Percentiles rank a stretch among this genome's conserved stretches.
Conservation (phyloP, 2,797 vertebrate species). For the Oreochromis mossambicus region DNA sequence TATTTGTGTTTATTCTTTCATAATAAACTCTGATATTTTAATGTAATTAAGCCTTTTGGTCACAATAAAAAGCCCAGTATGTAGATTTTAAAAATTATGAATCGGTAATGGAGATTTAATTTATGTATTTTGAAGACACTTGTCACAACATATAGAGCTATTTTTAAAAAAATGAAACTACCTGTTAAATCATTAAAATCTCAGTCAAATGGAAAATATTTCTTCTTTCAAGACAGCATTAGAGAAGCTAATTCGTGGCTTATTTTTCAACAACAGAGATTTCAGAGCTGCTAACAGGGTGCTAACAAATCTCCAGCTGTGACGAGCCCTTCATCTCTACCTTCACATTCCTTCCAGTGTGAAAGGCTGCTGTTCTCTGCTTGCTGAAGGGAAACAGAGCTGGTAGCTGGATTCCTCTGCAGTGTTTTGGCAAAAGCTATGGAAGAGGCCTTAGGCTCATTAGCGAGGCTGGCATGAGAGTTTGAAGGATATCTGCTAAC, state of each 20-base stretch:
- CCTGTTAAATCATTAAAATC: constrained; percentile 51
- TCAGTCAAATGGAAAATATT: constrained; percentile 24
- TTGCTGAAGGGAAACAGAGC: constrained; percentile 54
- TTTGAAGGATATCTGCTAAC: constrained; percentile 69
- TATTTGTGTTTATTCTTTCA: neutral
- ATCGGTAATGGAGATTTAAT: neutral
- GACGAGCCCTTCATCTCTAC: constrained; percentile 60
- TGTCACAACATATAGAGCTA: constrained; percentile 1
- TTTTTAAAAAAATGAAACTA: neutral
- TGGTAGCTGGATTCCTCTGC: constrained; percentile 53
- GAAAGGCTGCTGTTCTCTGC: constrained; percentile 51
- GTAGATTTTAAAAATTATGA: neutral
- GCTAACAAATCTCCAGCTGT: constrained; percentile 63
- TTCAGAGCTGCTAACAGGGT: constrained; percentile 49
- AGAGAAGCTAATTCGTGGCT: constrained; percentile 33
- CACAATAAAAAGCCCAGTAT: neutral
- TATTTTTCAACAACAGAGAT: constrained; percentile 45
- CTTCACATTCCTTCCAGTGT: constrained; percentile 60
- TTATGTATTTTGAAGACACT: constrained; percentile 23
- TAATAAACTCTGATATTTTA: neutral
- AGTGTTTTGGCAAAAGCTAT: constrained; percentile 61
- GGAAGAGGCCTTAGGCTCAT: constrained; percentile 72
- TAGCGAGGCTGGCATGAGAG: constrained; percentile 70
- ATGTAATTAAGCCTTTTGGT: neutral
- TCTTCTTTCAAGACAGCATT: constrained; percentile 40